phyloP scores from a whole-genome alignment of 2,888 invertebrate genomes.

The Hirtodrosophila histrioides region DNA sequence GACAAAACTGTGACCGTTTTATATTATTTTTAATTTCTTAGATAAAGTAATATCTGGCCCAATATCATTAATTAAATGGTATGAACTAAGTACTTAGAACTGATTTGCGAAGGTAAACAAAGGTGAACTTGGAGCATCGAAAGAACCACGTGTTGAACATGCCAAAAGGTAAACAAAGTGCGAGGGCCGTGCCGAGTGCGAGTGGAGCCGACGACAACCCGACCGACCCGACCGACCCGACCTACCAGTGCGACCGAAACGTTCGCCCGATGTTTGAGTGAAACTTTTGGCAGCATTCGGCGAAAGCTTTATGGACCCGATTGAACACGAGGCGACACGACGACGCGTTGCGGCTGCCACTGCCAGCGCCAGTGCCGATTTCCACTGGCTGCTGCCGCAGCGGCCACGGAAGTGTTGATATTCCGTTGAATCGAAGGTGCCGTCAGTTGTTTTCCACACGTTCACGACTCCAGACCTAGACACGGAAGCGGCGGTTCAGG shows the following conservation, averaged over 20 bases:
- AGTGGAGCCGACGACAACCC: slow-evolving; percentile 5
- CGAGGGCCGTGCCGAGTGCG: slow-evolving; percentile 19
- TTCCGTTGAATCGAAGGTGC: slow-evolving; percentile 57
- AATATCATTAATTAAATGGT: too few relatives aligned
- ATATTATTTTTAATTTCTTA: too few relatives aligned
- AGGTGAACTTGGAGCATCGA: slow-evolving; percentile 4
- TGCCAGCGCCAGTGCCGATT: slow-evolving; percentile 34
- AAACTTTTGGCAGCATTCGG: slow-evolving; percentile 49
- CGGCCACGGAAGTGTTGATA: slow-evolving; percentile 62
- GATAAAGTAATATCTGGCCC: too few relatives aligned
- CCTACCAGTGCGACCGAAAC: slow-evolving; percentile 20
- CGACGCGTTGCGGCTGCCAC: slow-evolving; percentile 29
- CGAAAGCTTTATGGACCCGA: slow-evolving; percentile 47
- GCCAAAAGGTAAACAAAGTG: slow-evolving; percentile 65
- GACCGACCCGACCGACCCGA: slow-evolving; percentile 16
- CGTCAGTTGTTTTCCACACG: slow-evolving; percentile 79
- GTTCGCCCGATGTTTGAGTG: slow-evolving; percentile 40
- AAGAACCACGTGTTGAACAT: slow-evolving; percentile 57
- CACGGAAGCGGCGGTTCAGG: slow-evolving; percentile 20
- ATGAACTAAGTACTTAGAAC: slow-evolving; percentile 2
- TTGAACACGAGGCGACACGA: background rate
- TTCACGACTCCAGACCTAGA: slow-evolving; percentile 73
- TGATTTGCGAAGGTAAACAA: slow-evolving; percentile 33
- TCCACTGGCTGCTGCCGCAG: slow-evolving; percentile 49
- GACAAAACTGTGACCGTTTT: too few relatives aligned